Percentiles rank a stretch among this genome's conserved stretches.
Conservation (phyloP, 1,140 invertebrate genomes). For the Melitaea cinxia region DNA sequence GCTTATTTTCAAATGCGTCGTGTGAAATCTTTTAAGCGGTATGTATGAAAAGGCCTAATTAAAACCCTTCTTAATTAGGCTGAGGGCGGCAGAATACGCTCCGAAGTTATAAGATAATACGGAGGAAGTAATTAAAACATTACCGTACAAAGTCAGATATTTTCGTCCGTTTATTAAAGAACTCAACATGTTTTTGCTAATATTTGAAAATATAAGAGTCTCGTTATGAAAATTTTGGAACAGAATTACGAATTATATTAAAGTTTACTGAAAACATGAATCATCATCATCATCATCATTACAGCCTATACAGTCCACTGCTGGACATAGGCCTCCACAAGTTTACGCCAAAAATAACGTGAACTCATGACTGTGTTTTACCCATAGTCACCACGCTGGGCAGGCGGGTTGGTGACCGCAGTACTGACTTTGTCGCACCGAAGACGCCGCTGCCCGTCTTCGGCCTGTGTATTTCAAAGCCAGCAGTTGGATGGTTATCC, state of each 20-base stretch:
- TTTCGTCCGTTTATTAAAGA: constrained; percentile 58
- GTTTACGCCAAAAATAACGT: no score
- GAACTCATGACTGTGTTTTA: no score
- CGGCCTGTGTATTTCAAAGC: no score
- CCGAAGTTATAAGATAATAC: constrained; percentile 71
- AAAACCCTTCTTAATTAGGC: constrained; percentile 72
- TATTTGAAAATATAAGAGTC: constrained; percentile 30
- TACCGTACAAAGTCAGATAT: constrained; percentile 68
- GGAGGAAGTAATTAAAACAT: constrained; percentile 77
- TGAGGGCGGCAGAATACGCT: constrained; percentile 55
- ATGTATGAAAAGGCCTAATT: constrained; percentile 67
- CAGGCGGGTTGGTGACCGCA: no score
- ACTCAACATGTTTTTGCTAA: constrained; percentile 66
- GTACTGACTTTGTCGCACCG: no score
- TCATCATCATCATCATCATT: no score
- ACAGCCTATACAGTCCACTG: no score
- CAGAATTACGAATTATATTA: not conserved
- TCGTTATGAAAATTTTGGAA: not conserved
- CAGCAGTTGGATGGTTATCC: no score
- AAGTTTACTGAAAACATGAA: not conserved
- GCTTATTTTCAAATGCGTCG: constrained; percentile 21
- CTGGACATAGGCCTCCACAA: no score
- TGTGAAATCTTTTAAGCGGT: constrained; percentile 48
- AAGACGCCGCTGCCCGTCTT: no score
- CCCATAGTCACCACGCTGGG: no score